These are phyloP conservation scores for Epinephelus malabaricus DNA, from an alignment of 2,797 vertebrate species.

Conservation along the genomic window DNA sequence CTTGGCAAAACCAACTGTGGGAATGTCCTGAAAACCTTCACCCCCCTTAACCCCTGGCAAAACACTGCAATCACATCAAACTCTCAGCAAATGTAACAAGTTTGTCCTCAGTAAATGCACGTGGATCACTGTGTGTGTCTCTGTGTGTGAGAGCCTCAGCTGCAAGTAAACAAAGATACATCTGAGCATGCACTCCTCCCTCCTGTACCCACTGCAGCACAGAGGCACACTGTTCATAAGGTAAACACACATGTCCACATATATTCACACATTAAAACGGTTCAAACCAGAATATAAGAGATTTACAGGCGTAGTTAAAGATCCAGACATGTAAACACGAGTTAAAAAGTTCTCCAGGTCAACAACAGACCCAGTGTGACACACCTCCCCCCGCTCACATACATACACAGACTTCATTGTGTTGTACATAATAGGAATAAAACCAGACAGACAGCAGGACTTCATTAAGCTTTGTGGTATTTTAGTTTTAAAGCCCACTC, in stretches of 20 bases:
- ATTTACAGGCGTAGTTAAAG: slow-evolving; percentile 4
- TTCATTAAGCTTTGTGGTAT: slow-evolving; percentile 21
- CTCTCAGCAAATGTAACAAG: neutral
- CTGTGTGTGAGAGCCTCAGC: slow-evolving; percentile 38
- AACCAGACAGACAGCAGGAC: slow-evolving; percentile 7
- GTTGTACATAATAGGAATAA: slow-evolving; percentile 23
- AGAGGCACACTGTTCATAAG: slow-evolving; percentile 43
- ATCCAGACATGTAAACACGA: neutral
- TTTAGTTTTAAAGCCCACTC: neutral
- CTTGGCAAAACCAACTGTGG: slow-evolving; percentile 17
- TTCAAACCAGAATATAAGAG: neutral
- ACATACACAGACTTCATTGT: slow-evolving; percentile 22
- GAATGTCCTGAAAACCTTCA: neutral
- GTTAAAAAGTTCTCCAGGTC: neutral
- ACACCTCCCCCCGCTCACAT: accelerated
- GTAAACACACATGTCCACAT: slow-evolving; percentile 30
- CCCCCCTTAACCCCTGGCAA: neutral
- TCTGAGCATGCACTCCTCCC: slow-evolving; percentile 32
- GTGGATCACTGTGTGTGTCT: neutral
- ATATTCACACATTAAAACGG: neutral
- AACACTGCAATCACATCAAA: slow-evolving; percentile 18
- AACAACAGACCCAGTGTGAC: neutral
- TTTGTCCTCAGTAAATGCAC: neutral
- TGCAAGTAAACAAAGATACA: slow-evolving; percentile 54
- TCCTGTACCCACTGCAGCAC: neutral